Conservation (phyloP, 2,888 invertebrate species). For the Acanthosepion esculentum region DNA sequence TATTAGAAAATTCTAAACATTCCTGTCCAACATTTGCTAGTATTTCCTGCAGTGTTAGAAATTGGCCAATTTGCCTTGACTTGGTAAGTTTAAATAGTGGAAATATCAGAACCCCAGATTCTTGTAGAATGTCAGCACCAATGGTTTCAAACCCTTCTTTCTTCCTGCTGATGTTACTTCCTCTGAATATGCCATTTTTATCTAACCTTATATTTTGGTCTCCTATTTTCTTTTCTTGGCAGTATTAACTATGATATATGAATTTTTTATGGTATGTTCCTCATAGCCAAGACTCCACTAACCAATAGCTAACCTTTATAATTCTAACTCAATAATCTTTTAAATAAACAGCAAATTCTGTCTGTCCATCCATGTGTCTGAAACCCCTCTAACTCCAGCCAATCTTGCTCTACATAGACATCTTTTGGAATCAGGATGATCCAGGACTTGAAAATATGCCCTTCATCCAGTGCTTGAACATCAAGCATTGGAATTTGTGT, state of each 20-base stretch:
- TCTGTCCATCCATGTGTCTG: no score
- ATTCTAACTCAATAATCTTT: no score
- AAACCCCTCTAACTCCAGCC: no score
- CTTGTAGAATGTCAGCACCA: not conserved
- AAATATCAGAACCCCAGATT: not conserved
- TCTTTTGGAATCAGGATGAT: no score
- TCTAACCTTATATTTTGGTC: not conserved
- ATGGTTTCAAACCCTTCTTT: not conserved
- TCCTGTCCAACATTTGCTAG: not conserved
- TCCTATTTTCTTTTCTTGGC: not conserved
- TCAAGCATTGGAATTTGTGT: no score
- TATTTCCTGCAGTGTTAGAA: slow-evolving; percentile 12
- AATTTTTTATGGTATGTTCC: not conserved
- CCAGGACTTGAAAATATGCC: no score
- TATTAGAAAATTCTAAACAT: not conserved
- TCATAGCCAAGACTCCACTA: no score
- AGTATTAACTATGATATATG: not conserved
- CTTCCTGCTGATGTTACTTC: no score
- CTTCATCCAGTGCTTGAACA: no score
- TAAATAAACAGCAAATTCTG: no score
- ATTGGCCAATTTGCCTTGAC: not conserved
- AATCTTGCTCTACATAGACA: no score
- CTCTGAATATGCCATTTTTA: not conserved
- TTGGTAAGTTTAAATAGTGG: not conserved
- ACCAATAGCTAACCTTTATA: no score